Conservation (phyloP, 2,113 vertebrate genomes). For the Siniperca knerii region DNA sequence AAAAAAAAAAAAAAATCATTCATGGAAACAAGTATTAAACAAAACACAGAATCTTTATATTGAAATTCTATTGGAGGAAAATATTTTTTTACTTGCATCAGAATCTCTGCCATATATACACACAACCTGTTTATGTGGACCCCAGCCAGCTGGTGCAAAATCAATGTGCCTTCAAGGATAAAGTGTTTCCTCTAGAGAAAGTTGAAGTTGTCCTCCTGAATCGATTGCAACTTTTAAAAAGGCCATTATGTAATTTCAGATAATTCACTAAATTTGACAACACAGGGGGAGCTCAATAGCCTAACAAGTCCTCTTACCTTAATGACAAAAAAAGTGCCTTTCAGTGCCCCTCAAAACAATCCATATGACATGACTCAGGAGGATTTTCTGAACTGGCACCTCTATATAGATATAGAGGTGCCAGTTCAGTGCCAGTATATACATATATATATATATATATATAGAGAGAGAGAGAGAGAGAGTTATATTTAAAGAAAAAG, state of each 20-base stretch:
- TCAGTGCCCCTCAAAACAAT: neutral
- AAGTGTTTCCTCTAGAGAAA: slow-evolving; percentile 32
- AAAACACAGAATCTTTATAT: neutral
- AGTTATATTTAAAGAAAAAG: neutral
- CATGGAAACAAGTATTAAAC: neutral
- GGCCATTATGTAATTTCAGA: slow-evolving; percentile 52
- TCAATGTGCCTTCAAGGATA: slow-evolving; percentile 35
- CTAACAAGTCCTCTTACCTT: neutral
- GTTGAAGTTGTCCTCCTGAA: slow-evolving; percentile 35
- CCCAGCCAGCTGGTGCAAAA: slow-evolving; percentile 11
- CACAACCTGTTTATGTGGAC: slow-evolving; percentile 1
- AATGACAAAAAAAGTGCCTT: neutral
- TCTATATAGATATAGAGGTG: neutral
- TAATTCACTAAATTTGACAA: slow-evolving; percentile 36
- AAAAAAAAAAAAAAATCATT: neutral
- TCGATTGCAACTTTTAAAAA: slow-evolving; percentile 20
- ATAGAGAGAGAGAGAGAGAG: too few species aligned
- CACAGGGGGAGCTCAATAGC: slow-evolving; percentile 14
- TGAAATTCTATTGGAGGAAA: neutral
- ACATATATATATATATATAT: too few species aligned
- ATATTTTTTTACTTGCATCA: neutral
- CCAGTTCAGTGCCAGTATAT: too few species aligned
- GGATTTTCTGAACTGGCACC: neutral
- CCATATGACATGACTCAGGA: neutral
- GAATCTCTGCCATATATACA: neutral